Conservation (phyloP, 2,888 invertebrate genomes). For the Athalia circularis region DNA sequence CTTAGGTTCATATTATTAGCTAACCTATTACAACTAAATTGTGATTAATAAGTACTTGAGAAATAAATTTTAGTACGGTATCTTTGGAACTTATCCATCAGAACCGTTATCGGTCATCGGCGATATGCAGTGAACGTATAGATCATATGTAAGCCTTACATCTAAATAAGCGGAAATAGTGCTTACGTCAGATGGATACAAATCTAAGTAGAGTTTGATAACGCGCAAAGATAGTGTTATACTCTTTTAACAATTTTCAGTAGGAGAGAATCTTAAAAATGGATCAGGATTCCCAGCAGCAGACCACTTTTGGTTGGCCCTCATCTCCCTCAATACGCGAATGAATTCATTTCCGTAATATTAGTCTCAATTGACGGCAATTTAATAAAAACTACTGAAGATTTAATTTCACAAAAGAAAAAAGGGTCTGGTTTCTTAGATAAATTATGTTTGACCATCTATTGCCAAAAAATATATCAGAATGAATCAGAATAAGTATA, state of each 20-base stretch:
- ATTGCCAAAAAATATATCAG: conserved; percentile 11
- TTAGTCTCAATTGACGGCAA: conserved; percentile 11
- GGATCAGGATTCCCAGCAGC: background rate
- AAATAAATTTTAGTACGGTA: conserved; percentile 37
- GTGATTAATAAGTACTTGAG: conserved; percentile 14
- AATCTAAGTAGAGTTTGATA: conserved; percentile 8
- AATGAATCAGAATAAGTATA: conserved; percentile 25
- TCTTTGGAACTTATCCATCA: conserved; percentile 23
- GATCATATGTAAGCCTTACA: conserved; percentile 3
- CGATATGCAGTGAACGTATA: conserved; percentile 29
- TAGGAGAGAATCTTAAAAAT: conserved; percentile 7
- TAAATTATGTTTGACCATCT: conserved; percentile 8
- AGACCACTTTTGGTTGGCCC: conserved; percentile 1
- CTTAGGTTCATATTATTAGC: conserved; percentile 16
- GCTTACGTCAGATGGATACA: conserved; percentile 19
- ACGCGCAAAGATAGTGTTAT: background rate
- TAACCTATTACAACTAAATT: conserved; percentile 15
- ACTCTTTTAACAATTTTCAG: conserved; percentile 4
- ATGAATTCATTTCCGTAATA: background rate
- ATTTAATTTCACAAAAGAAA: conserved; percentile 11
- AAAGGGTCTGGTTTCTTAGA: background rate
- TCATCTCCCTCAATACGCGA: background rate
- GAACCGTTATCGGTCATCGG: conserved; percentile 8
- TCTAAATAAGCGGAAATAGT: conserved; percentile 11
- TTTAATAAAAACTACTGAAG: conserved; percentile 15